These are phyloP conservation scores for Brachyhypopomus occidentalis DNA, from an alignment of 2,113 vertebrate genomes.

Conservation along the genomic window DNA sequence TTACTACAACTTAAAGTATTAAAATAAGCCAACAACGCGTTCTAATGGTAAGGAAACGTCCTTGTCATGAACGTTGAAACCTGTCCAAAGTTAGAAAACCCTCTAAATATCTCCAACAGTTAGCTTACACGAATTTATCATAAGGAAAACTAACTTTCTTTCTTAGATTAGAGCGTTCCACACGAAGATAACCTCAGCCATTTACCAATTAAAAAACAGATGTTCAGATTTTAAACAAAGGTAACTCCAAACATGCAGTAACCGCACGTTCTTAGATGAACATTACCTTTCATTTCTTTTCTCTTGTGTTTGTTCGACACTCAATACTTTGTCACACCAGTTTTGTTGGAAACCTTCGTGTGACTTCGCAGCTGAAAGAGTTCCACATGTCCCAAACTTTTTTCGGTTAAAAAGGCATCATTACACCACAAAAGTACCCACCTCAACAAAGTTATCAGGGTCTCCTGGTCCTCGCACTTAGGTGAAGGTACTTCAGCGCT, in stretches of 20 bases:
- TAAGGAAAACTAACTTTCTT: too few relatives aligned
- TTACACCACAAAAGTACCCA: not conserved
- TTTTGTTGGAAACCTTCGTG: not conserved
- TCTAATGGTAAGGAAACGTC: too few relatives aligned
- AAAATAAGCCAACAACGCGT: too few relatives aligned
- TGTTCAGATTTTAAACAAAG: not conserved
- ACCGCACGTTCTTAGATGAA: too few relatives aligned
- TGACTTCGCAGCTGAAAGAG: not conserved
- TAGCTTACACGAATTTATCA: too few relatives aligned
- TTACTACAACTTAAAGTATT: too few relatives aligned
- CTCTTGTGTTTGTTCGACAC: not conserved
- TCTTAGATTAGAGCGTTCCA: too few relatives aligned
- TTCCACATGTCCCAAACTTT: not conserved
- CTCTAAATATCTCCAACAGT: too few relatives aligned
- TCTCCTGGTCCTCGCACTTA: not conserved
- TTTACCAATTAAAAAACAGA: too few relatives aligned
- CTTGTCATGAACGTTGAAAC: too few relatives aligned
- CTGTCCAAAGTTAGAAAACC: too few relatives aligned
- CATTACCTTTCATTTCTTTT: not conserved
- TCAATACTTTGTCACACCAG: not conserved
- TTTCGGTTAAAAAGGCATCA: not conserved
- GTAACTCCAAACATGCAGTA: not conserved
- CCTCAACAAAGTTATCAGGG: not conserved
- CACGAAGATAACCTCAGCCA: too few relatives aligned
- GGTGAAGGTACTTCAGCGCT: not conserved